phyloP scores from a whole-genome alignment of 2,797 vertebrate species.

The Euphonia xanthogaster region DNA sequence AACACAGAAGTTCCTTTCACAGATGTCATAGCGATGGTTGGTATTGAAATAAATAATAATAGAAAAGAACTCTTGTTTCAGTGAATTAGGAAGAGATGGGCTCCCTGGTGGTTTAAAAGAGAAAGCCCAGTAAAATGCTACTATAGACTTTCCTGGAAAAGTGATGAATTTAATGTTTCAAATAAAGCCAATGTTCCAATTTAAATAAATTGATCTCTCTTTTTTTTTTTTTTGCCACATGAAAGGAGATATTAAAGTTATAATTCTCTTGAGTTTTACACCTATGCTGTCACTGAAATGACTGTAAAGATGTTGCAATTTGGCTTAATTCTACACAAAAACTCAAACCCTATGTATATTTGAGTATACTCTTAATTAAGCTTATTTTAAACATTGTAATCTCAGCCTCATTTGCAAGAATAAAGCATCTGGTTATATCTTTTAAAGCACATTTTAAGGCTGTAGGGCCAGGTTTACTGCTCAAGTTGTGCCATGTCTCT shows the following conservation, averaged over 20 bases:
- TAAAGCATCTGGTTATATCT: not conserved
- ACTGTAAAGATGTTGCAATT: not conserved
- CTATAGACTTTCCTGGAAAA: conserved; percentile 15
- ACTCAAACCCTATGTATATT: not conserved
- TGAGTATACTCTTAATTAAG: not conserved
- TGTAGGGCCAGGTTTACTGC: not conserved
- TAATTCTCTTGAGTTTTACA: conserved; percentile 29
- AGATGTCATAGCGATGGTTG: not conserved
- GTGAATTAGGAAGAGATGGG: not conserved
- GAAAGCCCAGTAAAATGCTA: conserved; percentile 1
- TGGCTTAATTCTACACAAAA: not conserved
- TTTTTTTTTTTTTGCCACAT: not conserved
- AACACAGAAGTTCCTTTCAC: not conserved
- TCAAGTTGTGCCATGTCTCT: not conserved
- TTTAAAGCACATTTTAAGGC: not conserved
- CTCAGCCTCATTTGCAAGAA: not conserved
- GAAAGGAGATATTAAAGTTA: conserved; percentile 6
- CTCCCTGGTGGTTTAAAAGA: not conserved
- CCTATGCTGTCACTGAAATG: not conserved
- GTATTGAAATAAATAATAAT: conserved; percentile 38
- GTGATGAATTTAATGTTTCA: conserved; percentile 25
- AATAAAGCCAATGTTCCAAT: conserved; percentile 25
- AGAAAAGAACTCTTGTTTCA: not conserved
- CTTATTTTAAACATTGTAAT: not conserved
- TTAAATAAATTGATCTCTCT: conserved; percentile 24